Percentiles rank a stretch among this genome's conserved stretches.
Conservation (phyloP, 2,888 invertebrate species). For the Scaptomyza reducta region DNA sequence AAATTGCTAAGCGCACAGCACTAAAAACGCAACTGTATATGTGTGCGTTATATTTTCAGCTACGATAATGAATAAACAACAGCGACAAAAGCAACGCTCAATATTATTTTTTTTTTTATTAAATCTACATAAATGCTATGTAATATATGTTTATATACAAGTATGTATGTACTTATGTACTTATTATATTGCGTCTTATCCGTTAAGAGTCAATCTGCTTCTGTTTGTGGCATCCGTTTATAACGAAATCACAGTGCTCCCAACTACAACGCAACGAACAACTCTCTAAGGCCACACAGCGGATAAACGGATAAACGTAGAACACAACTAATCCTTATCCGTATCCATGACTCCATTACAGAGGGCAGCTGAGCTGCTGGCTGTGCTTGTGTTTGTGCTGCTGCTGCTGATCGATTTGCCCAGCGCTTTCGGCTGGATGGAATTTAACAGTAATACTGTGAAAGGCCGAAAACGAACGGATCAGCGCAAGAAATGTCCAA, state of each 20-base stretch:
- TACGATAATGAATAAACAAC: conserved; percentile 55
- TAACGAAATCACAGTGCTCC: conserved; percentile 48
- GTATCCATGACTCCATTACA: background rate
- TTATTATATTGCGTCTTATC: conserved; percentile 61
- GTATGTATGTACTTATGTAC: conserved; percentile 18
- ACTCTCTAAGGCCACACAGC: conserved; percentile 27
- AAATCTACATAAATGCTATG: conserved; percentile 41
- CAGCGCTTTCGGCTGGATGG: conserved; percentile 62
- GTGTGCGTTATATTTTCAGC: conserved; percentile 54
- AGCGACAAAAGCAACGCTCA: conserved; percentile 49
- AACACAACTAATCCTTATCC: conserved; percentile 6
- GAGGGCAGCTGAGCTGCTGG: conserved; percentile 25
- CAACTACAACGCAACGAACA: conserved; percentile 48
- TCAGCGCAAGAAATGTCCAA: conserved; percentile 72
- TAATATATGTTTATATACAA: conserved; percentile 9
- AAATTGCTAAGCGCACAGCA: conserved; percentile 26
- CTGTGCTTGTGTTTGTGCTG: conserved; percentile 9
- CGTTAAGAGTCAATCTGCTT: conserved; percentile 51
- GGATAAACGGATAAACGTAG: conserved; percentile 13
- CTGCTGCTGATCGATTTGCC: conserved; percentile 36
- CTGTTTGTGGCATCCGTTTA: conserved; percentile 51
- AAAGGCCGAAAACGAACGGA: conserved; percentile 72
- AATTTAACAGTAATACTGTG: conserved; percentile 72
- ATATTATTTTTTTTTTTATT: conserved; percentile 48
- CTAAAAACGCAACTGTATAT: conserved; percentile 18